A percentile compares a stretch with the other conserved stretches of the same genome.
Evolutionary conservation across 2,888 invertebrate species (phyloP).

Genomic region (Griposia aprilina): DNA sequence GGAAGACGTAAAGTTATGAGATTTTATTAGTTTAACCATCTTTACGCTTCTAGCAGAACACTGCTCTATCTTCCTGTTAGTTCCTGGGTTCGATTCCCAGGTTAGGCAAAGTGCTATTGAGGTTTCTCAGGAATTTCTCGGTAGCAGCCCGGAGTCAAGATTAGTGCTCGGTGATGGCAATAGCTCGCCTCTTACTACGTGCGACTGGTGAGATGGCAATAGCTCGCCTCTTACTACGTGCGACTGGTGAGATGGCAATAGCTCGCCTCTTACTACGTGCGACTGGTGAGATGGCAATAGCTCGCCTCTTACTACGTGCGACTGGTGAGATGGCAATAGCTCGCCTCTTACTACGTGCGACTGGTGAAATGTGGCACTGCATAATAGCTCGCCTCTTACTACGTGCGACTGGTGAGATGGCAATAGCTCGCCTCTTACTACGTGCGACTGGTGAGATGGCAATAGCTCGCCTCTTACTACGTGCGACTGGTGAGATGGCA

Average conservation of each 20-base stretch:
- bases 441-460: neutral
- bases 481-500: neutral
- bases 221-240: too few relatives aligned
- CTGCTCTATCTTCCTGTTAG: neutral
- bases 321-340: neutral
- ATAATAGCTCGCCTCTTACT: too few relatives aligned
- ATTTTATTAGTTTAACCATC: neutral
- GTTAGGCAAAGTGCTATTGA: too few relatives aligned
- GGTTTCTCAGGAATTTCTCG: too few relatives aligned
- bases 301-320: too few relatives aligned
- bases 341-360: too few relatives aligned
- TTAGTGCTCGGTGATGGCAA: neutral
- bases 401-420: neutral
- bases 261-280: too few relatives aligned
- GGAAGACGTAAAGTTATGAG: neutral
- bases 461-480: too few relatives aligned
- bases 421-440: too few relatives aligned
- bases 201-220: neutral
- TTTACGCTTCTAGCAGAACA: neutral
- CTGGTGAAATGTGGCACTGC: too few relatives aligned
- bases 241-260: neutral
- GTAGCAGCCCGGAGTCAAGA: neutral
- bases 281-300: neutral
- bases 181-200: too few relatives aligned
- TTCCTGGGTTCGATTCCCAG: too few relatives aligned